phyloP scores from a whole-genome alignment of 2,797 vertebrate species.

The Danio aesculapii region DNA sequence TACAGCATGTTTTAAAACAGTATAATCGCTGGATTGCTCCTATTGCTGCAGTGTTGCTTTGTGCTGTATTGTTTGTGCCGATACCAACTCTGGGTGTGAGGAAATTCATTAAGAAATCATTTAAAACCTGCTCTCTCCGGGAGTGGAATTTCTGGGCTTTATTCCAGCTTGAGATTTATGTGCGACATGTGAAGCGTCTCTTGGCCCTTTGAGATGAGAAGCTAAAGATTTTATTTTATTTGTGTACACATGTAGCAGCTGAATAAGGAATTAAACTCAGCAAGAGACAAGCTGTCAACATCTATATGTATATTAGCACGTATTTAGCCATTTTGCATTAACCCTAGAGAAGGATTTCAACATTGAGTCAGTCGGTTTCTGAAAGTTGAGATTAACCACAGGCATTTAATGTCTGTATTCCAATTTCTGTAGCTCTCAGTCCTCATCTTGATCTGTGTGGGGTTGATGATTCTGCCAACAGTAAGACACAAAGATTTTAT shows the following conservation, averaged over 20 bases:
- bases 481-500: background rate
- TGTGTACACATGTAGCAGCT: constrained; percentile 38
- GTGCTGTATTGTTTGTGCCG: constrained; percentile 26
- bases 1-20: constrained; percentile 14
- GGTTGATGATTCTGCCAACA: background rate
- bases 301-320: constrained; percentile 36
- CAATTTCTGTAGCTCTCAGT: background rate
- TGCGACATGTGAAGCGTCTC: constrained; percentile 9
- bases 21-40: constrained; percentile 1
- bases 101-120: constrained; percentile 60
- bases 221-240: constrained; percentile 51
- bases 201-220: constrained; percentile 27
- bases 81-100: constrained; percentile 21
- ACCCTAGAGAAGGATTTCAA: constrained; percentile 24
- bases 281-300: constrained; percentile 20
- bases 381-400: background rate
- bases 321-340: constrained; percentile 27
- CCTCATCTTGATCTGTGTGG: background rate
- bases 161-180: constrained; percentile 52
- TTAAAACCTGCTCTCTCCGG: constrained; percentile 34
- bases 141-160: constrained; percentile 45
- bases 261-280: constrained; percentile 12
- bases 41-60: constrained; percentile 38
- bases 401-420: too few species aligned
- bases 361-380: background rate